phyloP scores from a whole-genome alignment of 2,797 vertebrate genomes.

The Tenualosa thibaudeaui region DNA sequence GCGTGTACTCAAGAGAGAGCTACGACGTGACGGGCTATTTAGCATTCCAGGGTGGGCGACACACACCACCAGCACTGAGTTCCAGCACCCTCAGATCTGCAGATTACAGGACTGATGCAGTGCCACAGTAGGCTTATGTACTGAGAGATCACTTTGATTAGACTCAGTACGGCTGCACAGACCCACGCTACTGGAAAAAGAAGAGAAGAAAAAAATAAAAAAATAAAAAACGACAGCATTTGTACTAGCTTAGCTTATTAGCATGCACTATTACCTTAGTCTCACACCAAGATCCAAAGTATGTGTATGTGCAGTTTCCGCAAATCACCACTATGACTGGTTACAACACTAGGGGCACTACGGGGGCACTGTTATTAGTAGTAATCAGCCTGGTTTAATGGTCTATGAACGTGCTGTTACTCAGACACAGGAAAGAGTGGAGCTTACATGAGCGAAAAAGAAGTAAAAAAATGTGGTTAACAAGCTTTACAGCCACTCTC shows the following conservation, averaged over 20 bases:
- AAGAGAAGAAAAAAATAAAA: too few species aligned
- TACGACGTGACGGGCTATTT: conserved; percentile 47
- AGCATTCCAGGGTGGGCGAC: conserved; percentile 47
- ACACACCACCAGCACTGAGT: conserved; percentile 32
- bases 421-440: conserved; percentile 64
- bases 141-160: conserved; percentile 25
- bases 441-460: conserved; percentile 62
- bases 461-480: conserved; percentile 39
- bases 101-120: conserved; percentile 37
- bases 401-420: conserved; percentile 63
- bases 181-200: background rate
- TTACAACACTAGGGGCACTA: conserved; percentile 42
- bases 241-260: background rate
- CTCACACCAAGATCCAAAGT: background rate
- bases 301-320: conserved; percentile 27
- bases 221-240: background rate
- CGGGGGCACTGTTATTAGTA: conserved; percentile 39
- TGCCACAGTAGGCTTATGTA: conserved; percentile 24
- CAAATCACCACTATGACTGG: conserved; percentile 45
- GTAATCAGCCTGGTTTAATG: conserved; percentile 57
- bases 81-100: conserved; percentile 31
- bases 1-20: conserved; percentile 43
- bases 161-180: conserved; percentile 14
- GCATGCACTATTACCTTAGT: conserved; percentile 20
- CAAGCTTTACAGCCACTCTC: conserved; percentile 72